These are phyloP conservation scores for Stegostoma tigrinum DNA, from an alignment of 2,113 vertebrate genomes.

Conservation along the genomic window DNA sequence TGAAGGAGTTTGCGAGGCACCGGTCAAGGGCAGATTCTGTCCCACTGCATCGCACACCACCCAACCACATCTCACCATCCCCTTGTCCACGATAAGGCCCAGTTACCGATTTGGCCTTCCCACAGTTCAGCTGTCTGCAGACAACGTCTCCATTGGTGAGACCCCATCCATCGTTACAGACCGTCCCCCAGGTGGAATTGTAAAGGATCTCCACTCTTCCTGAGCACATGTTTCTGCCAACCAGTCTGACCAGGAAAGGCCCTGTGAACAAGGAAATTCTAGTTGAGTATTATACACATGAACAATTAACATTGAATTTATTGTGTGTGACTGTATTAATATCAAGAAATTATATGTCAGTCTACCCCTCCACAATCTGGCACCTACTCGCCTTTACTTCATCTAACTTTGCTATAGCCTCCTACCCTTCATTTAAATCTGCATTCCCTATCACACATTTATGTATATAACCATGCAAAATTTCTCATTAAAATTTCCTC, in stretches of 20 bases:
- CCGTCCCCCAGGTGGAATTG: constrained; percentile 48
- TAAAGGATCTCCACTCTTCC: constrained; percentile 60
- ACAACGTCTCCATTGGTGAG: constrained; percentile 48
- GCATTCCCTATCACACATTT: no score
- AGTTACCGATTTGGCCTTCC: constrained; percentile 49
- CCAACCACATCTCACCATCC: constrained; percentile 48
- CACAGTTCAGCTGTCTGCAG: constrained; percentile 56
- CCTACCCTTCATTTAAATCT: no score
- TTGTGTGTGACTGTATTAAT: not conserved
- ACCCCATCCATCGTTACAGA: constrained; percentile 61
- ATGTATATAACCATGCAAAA: no score
- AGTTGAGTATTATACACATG: not conserved
- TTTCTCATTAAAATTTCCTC: no score
- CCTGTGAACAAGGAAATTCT: constrained; percentile 42
- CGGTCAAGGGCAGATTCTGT: constrained; percentile 51
- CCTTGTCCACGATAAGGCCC: constrained; percentile 44
- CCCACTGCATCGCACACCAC: constrained; percentile 59
- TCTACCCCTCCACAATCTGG: no score
- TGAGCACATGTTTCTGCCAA: constrained; percentile 49
- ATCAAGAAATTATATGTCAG: not conserved
- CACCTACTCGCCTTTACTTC: no score
- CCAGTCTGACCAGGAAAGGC: constrained; percentile 42
- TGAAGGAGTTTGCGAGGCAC: constrained; percentile 42
- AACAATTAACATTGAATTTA: not conserved
- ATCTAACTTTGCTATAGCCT: no score